A percentile compares a stretch with the other conserved stretches of the same genome.
Evolutionary conservation across 2,888 invertebrate species (phyloP).

Genomic region (Xestia sexstrigata): DNA sequence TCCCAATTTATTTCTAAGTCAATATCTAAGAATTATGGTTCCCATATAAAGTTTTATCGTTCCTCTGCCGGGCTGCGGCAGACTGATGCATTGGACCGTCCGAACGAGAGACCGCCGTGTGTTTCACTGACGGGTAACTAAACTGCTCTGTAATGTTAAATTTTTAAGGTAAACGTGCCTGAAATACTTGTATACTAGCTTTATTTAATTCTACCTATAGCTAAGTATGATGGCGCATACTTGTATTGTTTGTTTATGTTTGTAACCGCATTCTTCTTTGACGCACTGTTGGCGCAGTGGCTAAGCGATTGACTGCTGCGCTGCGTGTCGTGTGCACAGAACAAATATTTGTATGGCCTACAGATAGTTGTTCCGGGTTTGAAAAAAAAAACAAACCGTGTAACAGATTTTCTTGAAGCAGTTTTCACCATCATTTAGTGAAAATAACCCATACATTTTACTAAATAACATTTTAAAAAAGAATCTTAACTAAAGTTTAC

Average conservation of each 20-base stretch:
- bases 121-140: slow-evolving; percentile 35
- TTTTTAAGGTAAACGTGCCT: slow-evolving; percentile 9
- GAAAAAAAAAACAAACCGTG: too few relatives aligned
- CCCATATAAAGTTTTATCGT: slow-evolving; percentile 31
- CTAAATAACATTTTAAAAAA: too few relatives aligned
- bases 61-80: slow-evolving; percentile 23
- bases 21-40: slow-evolving; percentile 29
- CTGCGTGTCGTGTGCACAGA: too few relatives aligned
- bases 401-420: too few relatives aligned
- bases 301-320: too few relatives aligned
- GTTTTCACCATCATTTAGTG: too few relatives aligned
- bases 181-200: background rate
- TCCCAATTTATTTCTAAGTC: slow-evolving; percentile 1
- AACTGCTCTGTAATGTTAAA: slow-evolving; percentile 28
- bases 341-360: too few relatives aligned
- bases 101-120: slow-evolving; percentile 18
- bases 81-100: slow-evolving; percentile 43
- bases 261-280: background rate
- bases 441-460: too few relatives aligned
- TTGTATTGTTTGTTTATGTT: background rate
- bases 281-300: background rate
- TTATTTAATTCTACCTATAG: background rate
- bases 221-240: background rate
- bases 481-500: background rate
- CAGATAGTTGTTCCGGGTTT: too few relatives aligned